Conservation (phyloP, 2,888 invertebrate genomes). For the Drosophila melanosoma region DNA sequence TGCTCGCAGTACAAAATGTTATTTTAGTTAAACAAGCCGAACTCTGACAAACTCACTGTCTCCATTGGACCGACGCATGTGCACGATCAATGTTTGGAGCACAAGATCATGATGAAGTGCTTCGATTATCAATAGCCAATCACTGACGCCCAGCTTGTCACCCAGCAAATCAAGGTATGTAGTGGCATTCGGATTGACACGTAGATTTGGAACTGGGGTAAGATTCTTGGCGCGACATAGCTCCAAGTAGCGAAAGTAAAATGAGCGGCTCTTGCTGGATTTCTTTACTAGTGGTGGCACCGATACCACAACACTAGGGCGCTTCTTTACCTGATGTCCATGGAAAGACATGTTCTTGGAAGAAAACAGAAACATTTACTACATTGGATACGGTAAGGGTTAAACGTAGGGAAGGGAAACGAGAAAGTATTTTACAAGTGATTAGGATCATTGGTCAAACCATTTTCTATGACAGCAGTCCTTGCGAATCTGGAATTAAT, state of each 20-base stretch:
- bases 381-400: not conserved
- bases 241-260: conserved; percentile 84
- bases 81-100: conserved; percentile 89
- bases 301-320: conserved; percentile 36
- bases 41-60: conserved; percentile 66
- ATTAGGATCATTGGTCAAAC: not conserved
- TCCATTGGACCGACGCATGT: conserved; percentile 86
- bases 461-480: not conserved
- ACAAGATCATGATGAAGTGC: conserved; percentile 90
- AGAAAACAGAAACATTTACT: not conserved
- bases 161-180: conserved; percentile 89
- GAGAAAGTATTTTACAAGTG: not conserved
- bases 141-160: conserved; percentile 90
- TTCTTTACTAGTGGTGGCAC: conserved; percentile 75
- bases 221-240: conserved; percentile 83
- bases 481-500: not conserved
- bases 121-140: conserved; percentile 91
- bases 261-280: conserved; percentile 82
- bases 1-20: conserved; percentile 6
- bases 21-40: not conserved
- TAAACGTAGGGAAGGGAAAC: no score
- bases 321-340: conserved; percentile 41
- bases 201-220: conserved; percentile 79
- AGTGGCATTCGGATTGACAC: conserved; percentile 84
- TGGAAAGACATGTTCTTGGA: conserved; percentile 55